A percentile compares a stretch with the other conserved stretches of the same genome.
Evolutionary conservation across 2,797 vertebrate genomes (phyloP).

Genomic region (Spizella passerina): DNA sequence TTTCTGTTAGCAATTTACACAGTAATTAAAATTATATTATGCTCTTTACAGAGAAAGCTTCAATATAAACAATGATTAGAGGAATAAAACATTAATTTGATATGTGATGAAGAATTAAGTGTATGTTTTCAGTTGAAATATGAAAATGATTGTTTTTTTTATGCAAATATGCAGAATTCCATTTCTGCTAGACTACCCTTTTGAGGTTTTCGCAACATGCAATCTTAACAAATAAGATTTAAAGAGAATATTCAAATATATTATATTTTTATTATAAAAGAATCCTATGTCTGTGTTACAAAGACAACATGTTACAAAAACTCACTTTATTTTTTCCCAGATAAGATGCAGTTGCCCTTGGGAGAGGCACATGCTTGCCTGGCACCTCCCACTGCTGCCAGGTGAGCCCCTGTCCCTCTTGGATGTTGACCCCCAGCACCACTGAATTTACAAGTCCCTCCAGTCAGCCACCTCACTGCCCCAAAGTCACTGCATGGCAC

Average conservation of each 20-base stretch:
- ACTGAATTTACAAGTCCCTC: accelerated
- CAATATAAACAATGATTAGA: background rate
- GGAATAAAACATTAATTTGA: background rate
- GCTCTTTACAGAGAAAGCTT: background rate
- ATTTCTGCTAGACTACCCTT: background rate
- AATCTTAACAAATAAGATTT: background rate
- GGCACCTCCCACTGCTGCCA: accelerated
- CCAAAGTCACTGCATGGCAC: background rate
- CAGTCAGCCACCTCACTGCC: accelerated
- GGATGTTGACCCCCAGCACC: accelerated
- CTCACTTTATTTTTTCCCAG: background rate
- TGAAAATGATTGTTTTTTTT: background rate
- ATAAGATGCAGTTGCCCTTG: background rate
- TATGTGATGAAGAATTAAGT: background rate
- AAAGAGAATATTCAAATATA: background rate
- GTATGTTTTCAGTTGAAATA: background rate
- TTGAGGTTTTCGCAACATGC: background rate
- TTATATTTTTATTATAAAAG: background rate
- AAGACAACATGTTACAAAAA: background rate
- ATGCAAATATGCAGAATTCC: background rate
- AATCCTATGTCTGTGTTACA: background rate
- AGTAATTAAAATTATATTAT: background rate
- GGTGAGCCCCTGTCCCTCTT: background rate
- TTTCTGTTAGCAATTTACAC: background rate
- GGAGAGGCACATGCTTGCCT: background rate